Evolutionary conservation across 2,888 invertebrate species (phyloP), one percentile per base, ranked within the genome.

Genomic region (Drosophila nigritarsus): DNA sequence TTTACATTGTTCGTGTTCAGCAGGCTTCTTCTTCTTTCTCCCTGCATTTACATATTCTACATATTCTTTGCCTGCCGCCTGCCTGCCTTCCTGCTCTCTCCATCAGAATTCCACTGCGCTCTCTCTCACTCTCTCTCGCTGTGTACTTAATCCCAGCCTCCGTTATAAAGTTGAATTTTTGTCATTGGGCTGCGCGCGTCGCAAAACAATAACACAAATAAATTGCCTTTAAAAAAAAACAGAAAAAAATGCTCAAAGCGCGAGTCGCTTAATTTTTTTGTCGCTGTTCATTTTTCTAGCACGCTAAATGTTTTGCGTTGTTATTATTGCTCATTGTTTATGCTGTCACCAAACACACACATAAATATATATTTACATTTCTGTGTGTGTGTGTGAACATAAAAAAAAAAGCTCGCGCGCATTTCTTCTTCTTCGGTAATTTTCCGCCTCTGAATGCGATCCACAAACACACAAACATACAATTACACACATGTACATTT

Each of bases 201-300:
- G 83, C 74, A 76, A 81, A 84, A 89, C 87, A 88, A 88, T 81
- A 88, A 83, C 73, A 89, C 74, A 79, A 70, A 63, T 73, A 70
- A 82, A 64, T 82, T 64, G 71, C 62, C 42, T 64, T 58, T 50
- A 13, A 63, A 53, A 30, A 30, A 67, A 49, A 48, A 27, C 45
- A 63, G 34, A 63, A 62, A 51, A 27, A 77, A 42, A 56, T 29
- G 42, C 56, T 54, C 38, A 55, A 56, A 60, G 80, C 80, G 84
- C 83, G 71, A 45, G 65, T 80, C 70, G 61, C 60, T 82, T 65
- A 72, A 56, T 45, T 61, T 65, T 9, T n/a, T 55, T 55, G 24
- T 40, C 20, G 38, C 20, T 61, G 45, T 38, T 59, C n/a, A 45
- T n/a, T 56, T 61, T 63, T 72, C 20, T 51, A 51, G 61, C 24